phyloP scores from a whole-genome alignment of 2,888 invertebrate genomes.

The Nebria brevicollis region DNA sequence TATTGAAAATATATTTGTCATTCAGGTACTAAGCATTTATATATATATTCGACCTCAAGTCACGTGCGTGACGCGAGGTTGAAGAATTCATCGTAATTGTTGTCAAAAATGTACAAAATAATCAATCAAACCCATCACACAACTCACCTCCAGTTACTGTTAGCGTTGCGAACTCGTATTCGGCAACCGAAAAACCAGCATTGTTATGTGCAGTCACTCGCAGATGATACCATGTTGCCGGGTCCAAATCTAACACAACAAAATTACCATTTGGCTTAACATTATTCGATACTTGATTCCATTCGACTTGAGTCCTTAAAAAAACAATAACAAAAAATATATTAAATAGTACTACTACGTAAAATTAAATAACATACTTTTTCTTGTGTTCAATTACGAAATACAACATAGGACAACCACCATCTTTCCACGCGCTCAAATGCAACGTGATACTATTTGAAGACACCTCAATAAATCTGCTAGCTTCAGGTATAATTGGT shows the following conservation, averaged over 20 bases:
- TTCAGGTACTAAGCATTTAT: slow-evolving; percentile 13
- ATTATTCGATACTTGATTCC: slow-evolving; percentile 94
- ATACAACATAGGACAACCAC: slow-evolving; percentile 94
- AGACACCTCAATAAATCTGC: slow-evolving; percentile 90
- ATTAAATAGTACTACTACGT: neutral
- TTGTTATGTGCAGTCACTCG: slow-evolving; percentile 94
- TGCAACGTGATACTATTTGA: slow-evolving; percentile 93
- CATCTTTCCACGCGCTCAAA: slow-evolving; percentile 92
- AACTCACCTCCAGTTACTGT: slow-evolving; percentile 91
- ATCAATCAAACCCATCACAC: slow-evolving; percentile 21
- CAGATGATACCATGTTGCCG: slow-evolving; percentile 93
- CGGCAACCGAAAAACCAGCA: slow-evolving; percentile 94
- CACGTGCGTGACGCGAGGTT: neutral
- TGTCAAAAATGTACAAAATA: slow-evolving; percentile 19
- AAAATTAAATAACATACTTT: slow-evolving; percentile 69
- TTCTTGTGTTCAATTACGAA: slow-evolving; percentile 95
- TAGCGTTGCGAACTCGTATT: slow-evolving; percentile 94
- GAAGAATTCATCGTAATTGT: slow-evolving; percentile 14
- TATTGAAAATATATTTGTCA: neutral
- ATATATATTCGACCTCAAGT: too few species aligned
- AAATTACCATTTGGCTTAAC: slow-evolving; percentile 90
- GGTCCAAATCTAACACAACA: slow-evolving; percentile 89
- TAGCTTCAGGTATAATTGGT: slow-evolving; percentile 90
- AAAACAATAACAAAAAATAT: neutral
- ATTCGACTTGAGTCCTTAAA: slow-evolving; percentile 81